Conservation (phyloP, 1,140 invertebrate species). For the Radopholus similis region DNA sequence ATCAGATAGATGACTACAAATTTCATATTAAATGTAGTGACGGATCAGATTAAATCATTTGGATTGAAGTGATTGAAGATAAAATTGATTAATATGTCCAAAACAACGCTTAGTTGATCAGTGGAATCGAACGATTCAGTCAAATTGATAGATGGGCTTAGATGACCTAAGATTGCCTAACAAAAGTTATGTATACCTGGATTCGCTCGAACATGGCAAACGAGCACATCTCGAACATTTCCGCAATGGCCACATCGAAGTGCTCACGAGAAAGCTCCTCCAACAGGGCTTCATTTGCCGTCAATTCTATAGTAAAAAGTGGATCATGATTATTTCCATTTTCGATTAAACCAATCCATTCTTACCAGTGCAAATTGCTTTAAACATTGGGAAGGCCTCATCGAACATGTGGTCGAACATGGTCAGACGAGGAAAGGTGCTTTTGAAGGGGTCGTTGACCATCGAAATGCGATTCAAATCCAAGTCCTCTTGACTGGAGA, state of each 20-base stretch:
- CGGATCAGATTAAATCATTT: too few species aligned
- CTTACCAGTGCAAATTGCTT: background rate
- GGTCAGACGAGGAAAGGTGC: background rate
- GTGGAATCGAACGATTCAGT: too few species aligned
- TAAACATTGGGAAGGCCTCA: background rate
- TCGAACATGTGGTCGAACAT: background rate
- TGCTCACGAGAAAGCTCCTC: background rate
- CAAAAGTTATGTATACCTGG: conserved; percentile 19
- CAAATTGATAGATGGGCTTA: too few species aligned
- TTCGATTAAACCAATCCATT: background rate
- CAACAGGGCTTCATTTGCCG: background rate
- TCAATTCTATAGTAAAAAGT: too few species aligned
- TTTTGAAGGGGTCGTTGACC: background rate
- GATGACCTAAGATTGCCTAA: too few species aligned
- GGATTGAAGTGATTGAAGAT: too few species aligned
- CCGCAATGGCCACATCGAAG: conserved; percentile 23
- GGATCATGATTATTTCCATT: background rate
- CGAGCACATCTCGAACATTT: conserved; percentile 11
- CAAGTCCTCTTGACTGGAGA: too few species aligned
- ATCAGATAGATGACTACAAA: too few species aligned
- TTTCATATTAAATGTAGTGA: too few species aligned
- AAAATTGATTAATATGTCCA: too few species aligned
- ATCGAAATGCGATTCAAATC: background rate
- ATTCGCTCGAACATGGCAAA: conserved; percentile 17
- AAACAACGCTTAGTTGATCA: too few species aligned